A percentile compares a stretch with the other conserved stretches of the same genome.
phyloP scores from a whole-genome alignment of 2,797 vertebrate genomes.

The Sebastes diaconus region DNA sequence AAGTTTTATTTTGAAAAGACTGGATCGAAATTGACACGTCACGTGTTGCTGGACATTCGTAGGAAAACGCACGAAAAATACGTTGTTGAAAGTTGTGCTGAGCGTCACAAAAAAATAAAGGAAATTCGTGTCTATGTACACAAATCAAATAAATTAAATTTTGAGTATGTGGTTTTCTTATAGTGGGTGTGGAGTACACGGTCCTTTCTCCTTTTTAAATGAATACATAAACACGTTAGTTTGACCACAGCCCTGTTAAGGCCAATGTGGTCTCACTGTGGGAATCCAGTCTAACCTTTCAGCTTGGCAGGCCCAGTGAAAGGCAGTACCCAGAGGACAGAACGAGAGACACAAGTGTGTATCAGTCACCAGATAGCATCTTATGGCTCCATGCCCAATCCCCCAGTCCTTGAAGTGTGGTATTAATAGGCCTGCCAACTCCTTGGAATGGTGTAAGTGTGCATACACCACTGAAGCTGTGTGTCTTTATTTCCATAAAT shows the following conservation, averaged over 20 bases:
- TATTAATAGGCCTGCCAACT: slow-evolving; percentile 80
- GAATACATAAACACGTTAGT: slow-evolving; percentile 31
- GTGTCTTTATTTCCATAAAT: slow-evolving; percentile 34
- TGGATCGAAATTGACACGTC: no score
- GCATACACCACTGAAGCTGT: slow-evolving; percentile 37
- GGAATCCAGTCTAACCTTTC: slow-evolving; percentile 71
- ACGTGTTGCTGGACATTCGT: fast-evolving
- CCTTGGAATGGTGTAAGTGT: slow-evolving; percentile 79
- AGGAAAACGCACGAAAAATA: no score
- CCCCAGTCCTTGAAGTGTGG: slow-evolving; percentile 74
- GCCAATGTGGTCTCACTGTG: slow-evolving; percentile 46
- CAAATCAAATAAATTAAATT: no score
- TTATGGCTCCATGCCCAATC: slow-evolving; percentile 71
- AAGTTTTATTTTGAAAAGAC: no score
- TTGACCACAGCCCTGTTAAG: slow-evolving; percentile 30
- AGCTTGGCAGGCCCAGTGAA: slow-evolving; percentile 67
- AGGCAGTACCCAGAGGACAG: slow-evolving; percentile 70
- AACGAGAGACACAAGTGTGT: slow-evolving; percentile 75
- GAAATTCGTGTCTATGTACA: no score
- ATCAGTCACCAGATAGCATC: slow-evolving; percentile 79
- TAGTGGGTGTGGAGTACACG: no score
- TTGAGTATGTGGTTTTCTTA: background rate
- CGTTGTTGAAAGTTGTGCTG: no score
- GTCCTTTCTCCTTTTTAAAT: slow-evolving; percentile 10
- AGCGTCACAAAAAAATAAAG: no score